Conservation (phyloP, 1,140 invertebrate species). For the Anastatus disparis region DNA sequence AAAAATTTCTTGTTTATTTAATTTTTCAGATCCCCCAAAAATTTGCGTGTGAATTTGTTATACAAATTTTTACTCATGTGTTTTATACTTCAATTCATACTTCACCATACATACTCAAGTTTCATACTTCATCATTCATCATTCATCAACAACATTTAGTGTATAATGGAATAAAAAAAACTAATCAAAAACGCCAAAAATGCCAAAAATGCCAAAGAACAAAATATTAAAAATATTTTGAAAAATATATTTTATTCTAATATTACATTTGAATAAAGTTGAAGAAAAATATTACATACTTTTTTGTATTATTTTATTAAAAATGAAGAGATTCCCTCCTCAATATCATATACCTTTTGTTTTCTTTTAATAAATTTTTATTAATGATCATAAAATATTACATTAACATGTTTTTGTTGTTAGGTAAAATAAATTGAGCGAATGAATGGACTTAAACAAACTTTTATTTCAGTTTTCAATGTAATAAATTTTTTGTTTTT, state of each 20-base stretch:
- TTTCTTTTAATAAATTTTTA: too few species aligned
- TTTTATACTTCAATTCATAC: slow-evolving; percentile 3
- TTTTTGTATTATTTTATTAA: not conserved
- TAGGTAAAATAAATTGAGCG: too few species aligned
- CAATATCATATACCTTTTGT: too few species aligned
- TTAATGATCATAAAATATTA: too few species aligned
- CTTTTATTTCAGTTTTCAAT: too few species aligned
- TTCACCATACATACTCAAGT: not conserved
- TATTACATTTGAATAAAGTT: not conserved
- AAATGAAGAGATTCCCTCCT: not conserved
- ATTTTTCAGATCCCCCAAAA: slow-evolving; percentile 10
- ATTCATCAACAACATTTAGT: not conserved
- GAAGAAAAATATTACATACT: too few species aligned
- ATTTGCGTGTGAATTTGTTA: not conserved
- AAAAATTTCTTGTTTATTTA: slow-evolving; percentile 14
- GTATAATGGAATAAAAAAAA: not conserved
- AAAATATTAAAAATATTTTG: slow-evolving; percentile 1
- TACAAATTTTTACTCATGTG: not conserved
- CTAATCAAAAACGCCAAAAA: not conserved
- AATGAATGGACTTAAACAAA: too few species aligned
- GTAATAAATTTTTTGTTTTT: too few species aligned
- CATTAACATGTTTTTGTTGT: too few species aligned
- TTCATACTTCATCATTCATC: not conserved
- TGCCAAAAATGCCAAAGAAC: not conserved
- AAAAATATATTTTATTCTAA: slow-evolving; percentile 1